These are phyloP conservation scores for Rattus rattus DNA, from an alignment of 2,113 vertebrate genomes.

Conservation along the genomic window DNA sequence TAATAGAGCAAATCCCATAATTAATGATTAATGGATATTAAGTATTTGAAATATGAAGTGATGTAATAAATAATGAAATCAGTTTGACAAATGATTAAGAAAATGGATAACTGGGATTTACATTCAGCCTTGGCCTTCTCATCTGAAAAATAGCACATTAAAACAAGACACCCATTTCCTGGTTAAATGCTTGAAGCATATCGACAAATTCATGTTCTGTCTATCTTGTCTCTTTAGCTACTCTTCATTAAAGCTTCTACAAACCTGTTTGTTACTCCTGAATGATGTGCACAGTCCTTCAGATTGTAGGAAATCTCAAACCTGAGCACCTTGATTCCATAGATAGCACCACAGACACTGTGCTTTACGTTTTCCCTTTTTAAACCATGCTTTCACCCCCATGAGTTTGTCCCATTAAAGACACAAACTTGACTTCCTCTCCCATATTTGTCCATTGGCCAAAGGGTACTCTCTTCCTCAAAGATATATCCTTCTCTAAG, in stretches of 20 bases:
- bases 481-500: neutral
- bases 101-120: neutral
- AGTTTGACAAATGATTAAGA: neutral
- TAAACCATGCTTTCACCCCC: neutral
- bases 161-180: neutral
- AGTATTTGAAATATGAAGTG: neutral
- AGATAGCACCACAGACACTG: neutral
- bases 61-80: neutral
- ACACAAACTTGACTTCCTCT: neutral
- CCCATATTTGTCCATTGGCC: neutral
- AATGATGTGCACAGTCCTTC: neutral
- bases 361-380: neutral
- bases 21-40: neutral
- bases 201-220: neutral
- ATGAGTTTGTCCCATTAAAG: neutral
- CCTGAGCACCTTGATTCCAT: neutral
- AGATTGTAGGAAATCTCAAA: neutral
- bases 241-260: neutral
- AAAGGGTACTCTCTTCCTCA: neutral
- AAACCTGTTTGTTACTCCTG: neutral
- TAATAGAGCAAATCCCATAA: neutral
- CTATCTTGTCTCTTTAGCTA: neutral
- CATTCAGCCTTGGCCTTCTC: neutral
- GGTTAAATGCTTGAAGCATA: neutral
- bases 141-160: neutral